Percentiles rank a stretch among this genome's conserved stretches.
phyloP scores from a whole-genome alignment of 2,797 vertebrate genomes.

The Apogon hyalosoma region DNA sequence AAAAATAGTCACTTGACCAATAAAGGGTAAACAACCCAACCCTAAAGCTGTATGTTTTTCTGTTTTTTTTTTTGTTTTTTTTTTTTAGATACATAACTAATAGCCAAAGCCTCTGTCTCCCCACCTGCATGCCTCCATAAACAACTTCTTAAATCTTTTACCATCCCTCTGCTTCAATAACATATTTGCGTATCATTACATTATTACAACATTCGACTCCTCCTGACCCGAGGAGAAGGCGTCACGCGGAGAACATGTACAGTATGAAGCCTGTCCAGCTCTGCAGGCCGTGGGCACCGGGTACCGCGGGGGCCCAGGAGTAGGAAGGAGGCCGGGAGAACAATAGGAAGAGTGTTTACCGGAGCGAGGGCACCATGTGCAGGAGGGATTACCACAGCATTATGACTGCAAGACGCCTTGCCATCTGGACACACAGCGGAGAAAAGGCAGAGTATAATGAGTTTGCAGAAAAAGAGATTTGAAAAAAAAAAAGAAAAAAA shows the following conservation, averaged over 20 bases:
- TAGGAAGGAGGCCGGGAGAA: conserved; percentile 58
- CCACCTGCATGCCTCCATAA: background rate
- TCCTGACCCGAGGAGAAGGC: conserved; percentile 26
- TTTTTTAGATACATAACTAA: background rate
- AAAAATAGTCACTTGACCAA: no score
- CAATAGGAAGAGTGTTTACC: conserved; percentile 76
- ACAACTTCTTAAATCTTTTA: conserved; percentile 8
- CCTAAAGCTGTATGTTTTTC: background rate
- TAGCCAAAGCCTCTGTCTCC: background rate
- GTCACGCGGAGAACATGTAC: conserved; percentile 30
- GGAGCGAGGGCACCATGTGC: conserved; percentile 78
- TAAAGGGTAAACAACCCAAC: no score
- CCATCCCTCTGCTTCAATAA: background rate
- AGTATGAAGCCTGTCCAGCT: conserved; percentile 36
- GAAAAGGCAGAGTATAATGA: conserved; percentile 67
- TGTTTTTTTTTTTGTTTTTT: background rate
- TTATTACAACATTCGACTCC: conserved; percentile 11
- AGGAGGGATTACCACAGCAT: conserved; percentile 78
- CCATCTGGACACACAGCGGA: conserved; percentile 77
- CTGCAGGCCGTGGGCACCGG: conserved; percentile 1
- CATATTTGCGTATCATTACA: conserved; percentile 16
- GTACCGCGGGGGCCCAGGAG: conserved; percentile 10
- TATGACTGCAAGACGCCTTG: conserved; percentile 73
- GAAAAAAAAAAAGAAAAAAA: conserved; percentile 41
- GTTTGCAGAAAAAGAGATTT: conserved; percentile 57